Evolutionary conservation across 2,888 invertebrate species (phyloP).

Genomic region (Muscina levida): DNA sequence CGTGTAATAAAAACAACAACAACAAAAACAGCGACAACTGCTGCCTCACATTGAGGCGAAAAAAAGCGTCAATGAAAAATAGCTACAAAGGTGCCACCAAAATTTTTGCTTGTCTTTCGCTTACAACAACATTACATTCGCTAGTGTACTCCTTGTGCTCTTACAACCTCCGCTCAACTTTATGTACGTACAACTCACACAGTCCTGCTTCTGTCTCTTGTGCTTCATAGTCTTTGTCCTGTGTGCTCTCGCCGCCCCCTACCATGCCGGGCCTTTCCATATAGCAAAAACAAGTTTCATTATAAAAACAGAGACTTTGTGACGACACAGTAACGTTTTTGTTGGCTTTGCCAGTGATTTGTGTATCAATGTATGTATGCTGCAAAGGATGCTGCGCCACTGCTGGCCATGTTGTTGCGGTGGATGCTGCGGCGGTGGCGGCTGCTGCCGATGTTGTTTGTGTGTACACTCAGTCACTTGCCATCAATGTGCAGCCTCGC

Average conservation of each 20-base stretch:
- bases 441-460: slow-evolving; percentile 8
- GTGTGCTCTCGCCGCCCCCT: neutral
- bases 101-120: slow-evolving; percentile 36
- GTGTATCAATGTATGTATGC: neutral
- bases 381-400: neutral
- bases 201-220: neutral
- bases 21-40: slow-evolving; percentile 7
- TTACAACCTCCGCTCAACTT: slow-evolving; percentile 25
- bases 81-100: slow-evolving; percentile 52
- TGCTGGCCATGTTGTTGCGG: slow-evolving; percentile 10
- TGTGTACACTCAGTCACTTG: slow-evolving; percentile 32
- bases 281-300: slow-evolving; percentile 38
- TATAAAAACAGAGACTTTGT: slow-evolving; percentile 62
- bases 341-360: slow-evolving; percentile 8
- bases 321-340: slow-evolving; percentile 63
- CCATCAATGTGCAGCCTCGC: slow-evolving; percentile 48
- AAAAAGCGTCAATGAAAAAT: slow-evolving; percentile 61
- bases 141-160: neutral
- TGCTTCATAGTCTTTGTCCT: neutral
- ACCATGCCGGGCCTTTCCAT: too few relatives aligned
- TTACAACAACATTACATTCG: slow-evolving; percentile 6
- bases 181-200: neutral
- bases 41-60: slow-evolving; percentile 6
- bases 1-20: slow-evolving; percentile 1
- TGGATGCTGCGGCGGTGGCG: too few relatives aligned